Evolutionary conservation across 2,113 vertebrate species (phyloP).

Genomic region (Varanus komodoensis): DNA sequence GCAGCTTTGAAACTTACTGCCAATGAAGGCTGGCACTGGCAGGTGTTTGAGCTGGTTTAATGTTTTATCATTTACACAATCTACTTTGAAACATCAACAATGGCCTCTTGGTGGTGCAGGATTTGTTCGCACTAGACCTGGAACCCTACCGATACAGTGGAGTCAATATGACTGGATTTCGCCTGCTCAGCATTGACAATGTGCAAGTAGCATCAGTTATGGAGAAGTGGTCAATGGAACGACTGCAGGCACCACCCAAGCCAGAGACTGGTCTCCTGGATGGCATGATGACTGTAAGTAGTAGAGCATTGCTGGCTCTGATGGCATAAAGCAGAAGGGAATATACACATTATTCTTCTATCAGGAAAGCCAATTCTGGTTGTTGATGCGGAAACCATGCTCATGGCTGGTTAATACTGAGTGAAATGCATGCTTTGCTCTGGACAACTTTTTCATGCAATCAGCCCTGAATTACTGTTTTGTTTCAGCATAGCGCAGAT

Average conservation of each 20-base stretch:
- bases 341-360: background rate
- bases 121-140: constrained; percentile 94
- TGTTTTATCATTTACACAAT: constrained; percentile 9
- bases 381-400: background rate
- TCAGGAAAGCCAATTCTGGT: constrained; percentile 1
- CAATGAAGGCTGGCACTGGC: background rate
- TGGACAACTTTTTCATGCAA: background rate
- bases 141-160: constrained; percentile 97
- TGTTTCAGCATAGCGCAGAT: background rate
- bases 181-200: constrained; percentile 91
- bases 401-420: background rate
- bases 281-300: constrained; percentile 93
- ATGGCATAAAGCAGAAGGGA: background rate
- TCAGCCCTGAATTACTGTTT: background rate
- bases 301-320: background rate
- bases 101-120: constrained; percentile 73
- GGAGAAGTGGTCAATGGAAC: constrained; percentile 96
- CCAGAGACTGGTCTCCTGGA: constrained; percentile 89
- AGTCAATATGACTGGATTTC: constrained; percentile 97
- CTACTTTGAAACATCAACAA: background rate
- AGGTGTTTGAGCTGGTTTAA: background rate
- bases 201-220: constrained; percentile 88
- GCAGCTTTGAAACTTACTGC: background rate
- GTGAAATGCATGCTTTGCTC: background rate
- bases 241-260: constrained; percentile 89